Conservation (phyloP, 2,888 invertebrate species). For the Microchrysa polita region DNA sequence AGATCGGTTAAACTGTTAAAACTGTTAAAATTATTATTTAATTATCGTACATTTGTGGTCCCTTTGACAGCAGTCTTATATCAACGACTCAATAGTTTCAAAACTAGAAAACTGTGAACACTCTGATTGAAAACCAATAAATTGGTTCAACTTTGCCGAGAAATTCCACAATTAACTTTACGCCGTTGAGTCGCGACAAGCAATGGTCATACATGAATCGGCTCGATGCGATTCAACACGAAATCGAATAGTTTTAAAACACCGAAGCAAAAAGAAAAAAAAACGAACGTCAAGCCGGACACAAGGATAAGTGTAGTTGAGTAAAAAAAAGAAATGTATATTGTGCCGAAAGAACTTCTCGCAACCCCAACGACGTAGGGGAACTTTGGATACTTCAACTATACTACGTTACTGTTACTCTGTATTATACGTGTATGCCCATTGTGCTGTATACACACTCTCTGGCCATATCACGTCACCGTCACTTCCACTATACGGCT, state of each 20-base stretch:
- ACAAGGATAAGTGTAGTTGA: background rate
- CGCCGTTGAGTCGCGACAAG: background rate
- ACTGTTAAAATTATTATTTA: constrained; percentile 3
- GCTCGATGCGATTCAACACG: constrained; percentile 20
- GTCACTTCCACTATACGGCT: background rate
- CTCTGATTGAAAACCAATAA: no score
- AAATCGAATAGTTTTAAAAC: constrained; percentile 18
- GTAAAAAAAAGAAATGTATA: no score
- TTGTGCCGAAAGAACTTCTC: no score
- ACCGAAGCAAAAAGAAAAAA: background rate
- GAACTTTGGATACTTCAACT: no score
- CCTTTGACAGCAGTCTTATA: constrained; percentile 28
- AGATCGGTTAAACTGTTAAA: no score
- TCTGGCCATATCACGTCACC: background rate
- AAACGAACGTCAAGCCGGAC: constrained; percentile 22
- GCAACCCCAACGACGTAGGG: no score
- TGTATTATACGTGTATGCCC: no score
- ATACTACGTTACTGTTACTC: no score
- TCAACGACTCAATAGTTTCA: background rate
- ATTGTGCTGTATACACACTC: no score
- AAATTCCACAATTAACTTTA: no score
- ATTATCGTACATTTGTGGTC: constrained; percentile 25
- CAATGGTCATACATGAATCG: no score
- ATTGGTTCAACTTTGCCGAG: background rate
- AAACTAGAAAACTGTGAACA: no score